A percentile compares a stretch with the other conserved stretches of the same genome.
Evolutionary conservation across 2,888 invertebrate genomes (phyloP).

Genomic region (Litoditis marina): DNA sequence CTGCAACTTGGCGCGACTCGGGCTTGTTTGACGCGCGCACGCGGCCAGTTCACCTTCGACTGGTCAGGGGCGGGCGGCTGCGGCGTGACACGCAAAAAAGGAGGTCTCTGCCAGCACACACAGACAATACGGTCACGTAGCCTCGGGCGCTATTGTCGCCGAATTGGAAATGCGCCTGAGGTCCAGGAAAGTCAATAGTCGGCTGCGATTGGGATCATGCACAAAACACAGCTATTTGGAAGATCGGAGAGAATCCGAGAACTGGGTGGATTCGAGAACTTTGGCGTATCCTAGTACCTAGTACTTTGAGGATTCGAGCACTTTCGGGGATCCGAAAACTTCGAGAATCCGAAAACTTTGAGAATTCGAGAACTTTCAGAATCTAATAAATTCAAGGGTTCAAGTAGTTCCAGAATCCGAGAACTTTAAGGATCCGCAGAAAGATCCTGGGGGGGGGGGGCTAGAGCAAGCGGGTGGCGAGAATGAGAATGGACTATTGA

Average conservation of each 20-base stretch:
- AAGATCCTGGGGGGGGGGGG: too few relatives aligned
- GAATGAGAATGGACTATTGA: too few relatives aligned
- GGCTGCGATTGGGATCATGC: too few relatives aligned
- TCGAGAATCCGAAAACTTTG: too few relatives aligned
- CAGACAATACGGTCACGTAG: constrained; percentile 19
- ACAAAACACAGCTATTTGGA: too few relatives aligned
- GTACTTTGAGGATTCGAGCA: not conserved
- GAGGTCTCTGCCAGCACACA: constrained; percentile 17
- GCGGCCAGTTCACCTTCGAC: too few relatives aligned
- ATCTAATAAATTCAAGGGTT: too few relatives aligned
- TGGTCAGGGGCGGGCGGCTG: constrained; percentile 3
- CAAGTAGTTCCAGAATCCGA: too few relatives aligned
- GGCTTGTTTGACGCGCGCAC: constrained; percentile 9
- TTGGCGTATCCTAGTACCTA: not conserved
- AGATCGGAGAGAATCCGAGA: not conserved
- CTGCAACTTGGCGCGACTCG: not conserved
- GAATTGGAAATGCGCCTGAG: constrained; percentile 12
- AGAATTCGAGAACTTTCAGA: too few relatives aligned
- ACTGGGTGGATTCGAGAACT: not conserved
- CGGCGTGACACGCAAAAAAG: constrained; percentile 16
- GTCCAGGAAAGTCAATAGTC: not conserved
- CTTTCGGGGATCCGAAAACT: too few relatives aligned
- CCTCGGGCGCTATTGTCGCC: constrained; percentile 5
- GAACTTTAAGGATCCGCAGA: too few relatives aligned
- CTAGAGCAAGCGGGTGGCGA: too few relatives aligned